Conservation (phyloP, 2,113 vertebrate genomes). For the Psilopsiagon aurifrons region DNA sequence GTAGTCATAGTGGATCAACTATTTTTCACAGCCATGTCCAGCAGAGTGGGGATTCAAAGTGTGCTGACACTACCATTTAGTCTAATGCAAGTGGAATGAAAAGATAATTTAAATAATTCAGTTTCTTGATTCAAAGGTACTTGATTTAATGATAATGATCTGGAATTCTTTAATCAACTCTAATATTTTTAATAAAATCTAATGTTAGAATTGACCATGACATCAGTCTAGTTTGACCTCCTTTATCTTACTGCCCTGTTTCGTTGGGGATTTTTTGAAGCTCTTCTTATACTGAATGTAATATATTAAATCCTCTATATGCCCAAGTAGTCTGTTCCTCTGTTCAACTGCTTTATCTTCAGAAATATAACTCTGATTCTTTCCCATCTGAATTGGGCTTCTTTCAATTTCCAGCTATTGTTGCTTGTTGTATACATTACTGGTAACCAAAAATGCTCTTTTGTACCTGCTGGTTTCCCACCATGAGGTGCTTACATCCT, state of each 20-base stretch:
- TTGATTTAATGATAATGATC: background rate
- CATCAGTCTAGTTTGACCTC: background rate
- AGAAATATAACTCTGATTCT: background rate
- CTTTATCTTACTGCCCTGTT: background rate
- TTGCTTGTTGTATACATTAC: background rate
- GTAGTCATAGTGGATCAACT: fast-evolving
- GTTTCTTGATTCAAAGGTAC: background rate
- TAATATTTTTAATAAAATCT: background rate
- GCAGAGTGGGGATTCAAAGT: fast-evolving
- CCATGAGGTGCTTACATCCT: background rate
- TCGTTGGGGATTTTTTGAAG: background rate
- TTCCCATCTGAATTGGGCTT: fast-evolving
- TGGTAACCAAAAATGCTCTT: background rate
- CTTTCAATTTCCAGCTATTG: background rate
- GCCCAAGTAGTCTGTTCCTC: background rate
- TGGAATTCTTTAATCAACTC: background rate
- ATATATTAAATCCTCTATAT: background rate
- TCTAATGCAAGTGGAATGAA: background rate
- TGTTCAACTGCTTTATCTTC: background rate
- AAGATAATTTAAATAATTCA: background rate
- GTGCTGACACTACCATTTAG: fast-evolving
- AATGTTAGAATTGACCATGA: background rate
- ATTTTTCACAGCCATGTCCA: fast-evolving
- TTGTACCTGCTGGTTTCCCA: background rate
- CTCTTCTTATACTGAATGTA: background rate